Conservation (phyloP, 2,113 vertebrate genomes). For the Muntiacus muntjak region DNA sequence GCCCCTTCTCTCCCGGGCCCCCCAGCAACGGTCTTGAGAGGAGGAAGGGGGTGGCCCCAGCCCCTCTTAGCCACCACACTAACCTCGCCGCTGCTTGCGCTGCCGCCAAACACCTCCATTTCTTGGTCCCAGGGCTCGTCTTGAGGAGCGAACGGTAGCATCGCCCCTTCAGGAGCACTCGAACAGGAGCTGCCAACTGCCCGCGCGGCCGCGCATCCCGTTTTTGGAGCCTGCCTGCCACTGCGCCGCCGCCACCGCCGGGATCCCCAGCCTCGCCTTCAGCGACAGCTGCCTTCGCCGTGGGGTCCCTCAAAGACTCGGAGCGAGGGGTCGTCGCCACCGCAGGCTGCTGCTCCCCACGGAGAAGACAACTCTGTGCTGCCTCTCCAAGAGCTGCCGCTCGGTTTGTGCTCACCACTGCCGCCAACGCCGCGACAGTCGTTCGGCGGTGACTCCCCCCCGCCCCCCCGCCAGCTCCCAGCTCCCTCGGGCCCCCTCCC, state of each 20-base stretch:
- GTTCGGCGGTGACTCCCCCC: background rate
- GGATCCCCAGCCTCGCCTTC: background rate
- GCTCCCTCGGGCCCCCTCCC: background rate
- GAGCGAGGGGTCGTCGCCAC: background rate
- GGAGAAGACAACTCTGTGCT: slow-evolving; percentile 32
- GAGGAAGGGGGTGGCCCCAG: background rate
- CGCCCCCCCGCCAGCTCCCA: background rate
- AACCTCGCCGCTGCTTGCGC: slow-evolving; percentile 73
- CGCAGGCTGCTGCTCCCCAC: slow-evolving; percentile 8
- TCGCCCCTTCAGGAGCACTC: slow-evolving; percentile 72
- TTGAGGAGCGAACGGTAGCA: slow-evolving; percentile 87
- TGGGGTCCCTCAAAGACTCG: background rate
- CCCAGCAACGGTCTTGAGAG: background rate
- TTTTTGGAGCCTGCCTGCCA: background rate
- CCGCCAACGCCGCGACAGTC: background rate
- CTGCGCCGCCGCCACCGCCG: background rate
- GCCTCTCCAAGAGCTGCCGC: slow-evolving; percentile 14
- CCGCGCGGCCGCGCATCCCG: slow-evolving; percentile 39
- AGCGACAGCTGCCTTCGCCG: background rate
- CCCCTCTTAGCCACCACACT: slow-evolving; percentile 37
- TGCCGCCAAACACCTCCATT: slow-evolving; percentile 90
- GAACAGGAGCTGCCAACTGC: slow-evolving; percentile 51
- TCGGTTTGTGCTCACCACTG: background rate
- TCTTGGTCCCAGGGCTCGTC: slow-evolving; percentile 87
- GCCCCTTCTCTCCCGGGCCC: background rate